Percentiles rank a stretch among this genome's conserved stretches.
Conservation (phyloP, 2,113 vertebrate species). For the Odontesthes bonariensis region DNA sequence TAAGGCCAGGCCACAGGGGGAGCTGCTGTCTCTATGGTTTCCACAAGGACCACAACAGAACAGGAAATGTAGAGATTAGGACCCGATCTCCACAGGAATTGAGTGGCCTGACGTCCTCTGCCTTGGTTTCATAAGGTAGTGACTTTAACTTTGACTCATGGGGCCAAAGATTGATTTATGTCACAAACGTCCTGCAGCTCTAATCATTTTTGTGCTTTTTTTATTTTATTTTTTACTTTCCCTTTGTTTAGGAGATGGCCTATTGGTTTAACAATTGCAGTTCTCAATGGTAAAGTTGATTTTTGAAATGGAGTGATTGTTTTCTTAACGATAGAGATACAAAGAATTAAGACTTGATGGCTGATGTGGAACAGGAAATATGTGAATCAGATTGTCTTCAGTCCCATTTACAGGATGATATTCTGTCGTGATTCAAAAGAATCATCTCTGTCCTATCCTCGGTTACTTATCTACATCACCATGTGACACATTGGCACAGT, state of each 20-base stretch:
- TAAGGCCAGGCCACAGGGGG: constrained; percentile 73
- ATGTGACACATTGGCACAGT: background rate
- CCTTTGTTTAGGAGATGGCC: background rate
- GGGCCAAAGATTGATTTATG: constrained; percentile 18
- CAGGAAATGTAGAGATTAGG: constrained; percentile 69
- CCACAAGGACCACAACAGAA: constrained; percentile 59
- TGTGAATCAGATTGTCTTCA: background rate
- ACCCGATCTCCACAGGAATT: constrained; percentile 49
- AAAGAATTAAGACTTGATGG: too few relatives aligned
- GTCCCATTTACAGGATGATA: background rate
- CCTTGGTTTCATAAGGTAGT: constrained; percentile 51
- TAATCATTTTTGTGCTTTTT: constrained; percentile 10
- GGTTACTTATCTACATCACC: background rate
- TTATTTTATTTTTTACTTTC: background rate
- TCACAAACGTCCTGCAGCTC: constrained; percentile 12
- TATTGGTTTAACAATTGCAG: too few relatives aligned
- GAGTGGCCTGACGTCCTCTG: constrained; percentile 51
- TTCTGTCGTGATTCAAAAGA: background rate
- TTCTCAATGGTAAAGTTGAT: too few relatives aligned
- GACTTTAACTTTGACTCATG: constrained; percentile 23
- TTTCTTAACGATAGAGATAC: too few relatives aligned
- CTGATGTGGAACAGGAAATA: background rate
- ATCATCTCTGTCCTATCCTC: background rate
- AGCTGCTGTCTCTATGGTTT: constrained; percentile 80
- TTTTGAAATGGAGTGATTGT: too few relatives aligned